Base-by-base conservation (phyloP, 2,113 vertebrate genomes). In the Malurus elegans region DNA sequence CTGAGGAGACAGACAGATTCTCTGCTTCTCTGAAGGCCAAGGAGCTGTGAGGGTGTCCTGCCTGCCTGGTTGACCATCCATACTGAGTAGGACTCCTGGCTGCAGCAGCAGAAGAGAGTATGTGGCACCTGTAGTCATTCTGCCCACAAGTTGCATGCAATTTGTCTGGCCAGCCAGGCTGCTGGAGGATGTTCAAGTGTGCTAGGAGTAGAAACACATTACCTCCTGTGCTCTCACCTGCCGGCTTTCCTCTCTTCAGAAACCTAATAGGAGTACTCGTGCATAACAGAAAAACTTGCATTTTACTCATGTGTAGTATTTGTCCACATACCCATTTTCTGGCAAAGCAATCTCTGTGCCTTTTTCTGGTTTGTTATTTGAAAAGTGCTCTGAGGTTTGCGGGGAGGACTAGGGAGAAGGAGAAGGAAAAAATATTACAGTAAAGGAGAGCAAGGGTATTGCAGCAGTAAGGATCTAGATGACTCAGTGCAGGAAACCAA, bases 1-100 rank as follows among this genome's bases (percentile, higher is more conserved):
- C 36, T 18, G 54, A 53, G 88, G 24, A 76, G 19, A 20, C 31
- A 3, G 1, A 8, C 0, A 0, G 15, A 2, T 28, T 6, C 34
- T 81, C 23, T 42, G 12, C 17, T 64, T 48, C 44, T 79, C 26
- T 85, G 38, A 54, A 45, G 34, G 47, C 29, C 47, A 12, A 8
- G 62, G 25, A 38, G 13, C 32, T 2, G 0, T 13, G 40, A 38
- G 28, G 20, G 8, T n/a, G 60, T 50, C 28, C 54, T 45, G 21
- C 53, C 54, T 28, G 28, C 36, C 60, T 61, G 67, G 14, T 48
- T 66, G 60, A 20, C 24, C 9, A 5, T 5, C 7, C 29, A 8
- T 12, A 2, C n/a, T 18, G 15, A 8, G 10, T 8, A 14, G 9
- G 25, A 19, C 34, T 81, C 7, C 60, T 45, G 24, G 21, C 60